Conservation (phyloP, 1,140 invertebrate species). For the Campoletis sonorensis region DNA sequence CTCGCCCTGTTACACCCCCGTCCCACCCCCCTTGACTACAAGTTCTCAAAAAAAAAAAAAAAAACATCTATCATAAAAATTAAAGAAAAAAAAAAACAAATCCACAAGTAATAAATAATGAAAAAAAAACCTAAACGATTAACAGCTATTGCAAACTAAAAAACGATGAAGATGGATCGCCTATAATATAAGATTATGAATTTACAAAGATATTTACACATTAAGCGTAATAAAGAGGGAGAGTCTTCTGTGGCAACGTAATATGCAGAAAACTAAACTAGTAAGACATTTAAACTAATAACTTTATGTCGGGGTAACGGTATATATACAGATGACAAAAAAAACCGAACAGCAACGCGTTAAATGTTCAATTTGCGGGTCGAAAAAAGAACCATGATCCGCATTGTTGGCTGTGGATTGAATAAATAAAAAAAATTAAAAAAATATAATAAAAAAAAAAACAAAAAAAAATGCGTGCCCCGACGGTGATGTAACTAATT, state of each 20-base stretch:
- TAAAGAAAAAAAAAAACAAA: slow-evolving; percentile 19
- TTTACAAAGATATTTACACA: slow-evolving; percentile 74
- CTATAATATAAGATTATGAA: slow-evolving; percentile 72
- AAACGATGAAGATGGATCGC: slow-evolving; percentile 56
- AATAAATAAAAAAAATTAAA: background rate
- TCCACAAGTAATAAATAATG: slow-evolving; percentile 24
- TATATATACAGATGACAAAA: background rate
- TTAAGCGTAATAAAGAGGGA: slow-evolving; percentile 64
- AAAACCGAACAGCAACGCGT: background rate
- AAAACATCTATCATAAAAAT: slow-evolving; percentile 42
- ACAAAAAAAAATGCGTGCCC: slow-evolving; percentile 51
- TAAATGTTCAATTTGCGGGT: slow-evolving; percentile 35
- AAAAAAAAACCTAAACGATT: slow-evolving; percentile 39
- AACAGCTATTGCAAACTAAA: slow-evolving; percentile 56
- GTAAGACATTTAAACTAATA: slow-evolving; percentile 71
- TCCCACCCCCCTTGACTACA: slow-evolving; percentile 50
- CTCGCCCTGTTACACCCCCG: background rate
- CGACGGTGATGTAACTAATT: slow-evolving; percentile 75
- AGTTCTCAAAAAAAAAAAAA: slow-evolving; percentile 48
- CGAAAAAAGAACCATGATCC: slow-evolving; percentile 17
- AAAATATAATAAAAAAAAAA: too few species aligned
- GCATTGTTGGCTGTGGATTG: slow-evolving; percentile 17
- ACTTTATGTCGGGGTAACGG: slow-evolving; percentile 66
- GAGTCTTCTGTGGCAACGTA: slow-evolving; percentile 71
- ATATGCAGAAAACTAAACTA: slow-evolving; percentile 68